Conservation (phyloP, 2,888 invertebrate species). For the Ophion slaviceki region DNA sequence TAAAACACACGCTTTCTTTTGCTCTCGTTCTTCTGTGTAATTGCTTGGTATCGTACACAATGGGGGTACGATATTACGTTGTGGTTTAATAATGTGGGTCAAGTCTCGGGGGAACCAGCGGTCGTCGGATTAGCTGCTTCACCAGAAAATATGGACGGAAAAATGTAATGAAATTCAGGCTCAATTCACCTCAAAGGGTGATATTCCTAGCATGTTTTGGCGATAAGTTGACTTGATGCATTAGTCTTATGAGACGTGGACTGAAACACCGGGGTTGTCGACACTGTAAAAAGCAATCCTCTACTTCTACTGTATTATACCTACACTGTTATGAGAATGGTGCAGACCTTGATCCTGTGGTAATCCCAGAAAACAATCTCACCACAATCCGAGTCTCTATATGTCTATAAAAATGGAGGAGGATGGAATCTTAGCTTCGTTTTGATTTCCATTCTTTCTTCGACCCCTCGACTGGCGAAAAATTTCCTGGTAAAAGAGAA, state of each 20-base stretch:
- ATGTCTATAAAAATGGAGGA: neutral
- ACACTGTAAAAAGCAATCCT: neutral
- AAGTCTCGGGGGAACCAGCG: neutral
- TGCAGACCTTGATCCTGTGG: no score
- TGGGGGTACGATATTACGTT: conserved; percentile 3
- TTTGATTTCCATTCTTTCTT: neutral
- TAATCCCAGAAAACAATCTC: no score
- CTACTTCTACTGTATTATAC: neutral
- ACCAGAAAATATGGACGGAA: neutral
- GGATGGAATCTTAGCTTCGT: neutral
- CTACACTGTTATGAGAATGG: neutral
- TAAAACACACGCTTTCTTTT: conserved; percentile 14
- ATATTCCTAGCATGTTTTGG: neutral
- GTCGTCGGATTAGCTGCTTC: neutral
- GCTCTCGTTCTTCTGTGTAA: conserved; percentile 3
- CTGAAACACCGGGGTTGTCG: neutral
- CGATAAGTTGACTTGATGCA: neutral
- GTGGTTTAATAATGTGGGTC: conserved; percentile 16
- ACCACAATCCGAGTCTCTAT: neutral
- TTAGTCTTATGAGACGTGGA: neutral
- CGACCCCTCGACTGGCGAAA: no score
- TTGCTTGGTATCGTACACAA: conserved; percentile 12
- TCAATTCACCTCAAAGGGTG: neutral
- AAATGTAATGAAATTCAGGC: neutral
- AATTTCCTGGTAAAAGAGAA: no score